Base-by-base conservation (phyloP, 2,888 invertebrate species). In the Cephus nigrinus region DNA sequence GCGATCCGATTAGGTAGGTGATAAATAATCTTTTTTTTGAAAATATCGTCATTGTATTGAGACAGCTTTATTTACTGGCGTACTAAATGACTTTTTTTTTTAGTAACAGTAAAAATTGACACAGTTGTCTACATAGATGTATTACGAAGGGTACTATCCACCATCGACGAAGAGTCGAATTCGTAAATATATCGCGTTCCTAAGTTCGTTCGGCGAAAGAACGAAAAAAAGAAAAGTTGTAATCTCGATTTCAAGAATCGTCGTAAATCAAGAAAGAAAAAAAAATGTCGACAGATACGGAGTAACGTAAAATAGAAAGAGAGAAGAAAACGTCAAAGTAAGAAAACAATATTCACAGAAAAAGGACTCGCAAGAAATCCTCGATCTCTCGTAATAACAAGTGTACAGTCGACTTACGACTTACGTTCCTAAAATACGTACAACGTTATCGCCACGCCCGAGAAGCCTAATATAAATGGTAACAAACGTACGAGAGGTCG, bases 51-150 rank as follows among this genome's bases (percentile, higher is more conserved):
- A 31, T 33, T 12, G 35, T 30, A 31, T 76, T 33, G 79, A 74
- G 78, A 77, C 79, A 77, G 82, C 84, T 84, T 86, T 87, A 90
- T 89, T 89, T 88, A 88, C 89, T 87, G 79, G 89, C 88, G 89
- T 89, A 89, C 87, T 82, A 78, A 36, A 82, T 71, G 74, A 74
- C 74, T 31, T 75, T 68, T 68, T 31, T 68, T 31, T 75, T 31
- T 31, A 31, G 75, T 78, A 76, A 78, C 78, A 78, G 75, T 78
- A 78, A 68, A 78, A 78, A 78, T 78, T 78, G 75, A 78, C 78
- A 78, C 68, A 75, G 30, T 77, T 74, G 36, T 40, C 32, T 74
- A 74, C 74, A 74, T 69, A 73, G 69, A 74, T 74, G 68, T 74
- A 74, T 77, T 35, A 71, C 32, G 15, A 71, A 71, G 5, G 30